phyloP scores from a whole-genome alignment of 2,797 vertebrate species.

The Bovichtus variegatus region DNA sequence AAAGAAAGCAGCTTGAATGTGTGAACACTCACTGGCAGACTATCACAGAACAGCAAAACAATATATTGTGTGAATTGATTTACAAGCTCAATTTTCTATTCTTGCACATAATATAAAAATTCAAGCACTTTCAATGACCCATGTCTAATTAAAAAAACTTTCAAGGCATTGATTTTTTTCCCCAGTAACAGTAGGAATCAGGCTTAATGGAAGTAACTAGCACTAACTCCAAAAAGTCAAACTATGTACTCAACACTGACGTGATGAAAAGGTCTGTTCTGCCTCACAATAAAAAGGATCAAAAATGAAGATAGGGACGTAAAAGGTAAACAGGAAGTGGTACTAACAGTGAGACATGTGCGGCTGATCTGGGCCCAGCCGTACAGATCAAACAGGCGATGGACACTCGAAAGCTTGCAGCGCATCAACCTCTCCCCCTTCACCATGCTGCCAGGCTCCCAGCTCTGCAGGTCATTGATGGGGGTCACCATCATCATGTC shows the following conservation, averaged over 20 bases:
- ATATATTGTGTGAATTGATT: no score
- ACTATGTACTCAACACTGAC: no score
- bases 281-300: neutral
- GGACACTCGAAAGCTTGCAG: slow-evolving; percentile 93
- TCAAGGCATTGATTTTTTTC: no score
- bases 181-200: no score
- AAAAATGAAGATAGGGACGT: neutral
- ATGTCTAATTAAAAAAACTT: no score
- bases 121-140: no score
- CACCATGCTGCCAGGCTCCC: slow-evolving; percentile 88
- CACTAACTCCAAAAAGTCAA: neutral
- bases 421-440: slow-evolving; percentile 96
- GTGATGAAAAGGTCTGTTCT: neutral
- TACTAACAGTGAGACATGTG: slow-evolving; percentile 90
- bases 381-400: slow-evolving; percentile 93
- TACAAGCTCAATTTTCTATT: no score
- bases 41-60: no score
- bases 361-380: slow-evolving; percentile 93
- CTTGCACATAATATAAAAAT: no score
- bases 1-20: no score
- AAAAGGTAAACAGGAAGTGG: slow-evolving; percentile 8
- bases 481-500: slow-evolving; percentile 92
- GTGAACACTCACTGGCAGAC: no score
- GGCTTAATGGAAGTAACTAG: no score
- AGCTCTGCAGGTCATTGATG: slow-evolving; percentile 93